Evolutionary conservation across 2,113 vertebrate genomes (phyloP).

Genomic region (Thinocorus orbignyianus): DNA sequence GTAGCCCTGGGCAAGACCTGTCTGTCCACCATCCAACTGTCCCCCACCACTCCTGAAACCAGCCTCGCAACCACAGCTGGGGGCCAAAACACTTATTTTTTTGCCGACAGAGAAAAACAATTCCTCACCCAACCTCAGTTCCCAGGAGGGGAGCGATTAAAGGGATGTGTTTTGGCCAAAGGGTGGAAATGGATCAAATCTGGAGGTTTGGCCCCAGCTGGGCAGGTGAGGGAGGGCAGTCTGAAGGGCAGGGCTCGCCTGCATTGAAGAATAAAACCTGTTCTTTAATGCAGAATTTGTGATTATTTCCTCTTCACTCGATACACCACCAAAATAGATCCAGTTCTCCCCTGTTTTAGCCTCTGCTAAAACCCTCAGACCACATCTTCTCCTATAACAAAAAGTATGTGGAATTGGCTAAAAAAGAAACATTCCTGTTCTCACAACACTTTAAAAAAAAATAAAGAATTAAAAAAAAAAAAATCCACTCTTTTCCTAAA

Average conservation of each 20-base stretch:
- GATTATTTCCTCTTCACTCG: constrained; percentile 46
- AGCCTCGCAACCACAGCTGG: background rate
- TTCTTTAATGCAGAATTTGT: background rate
- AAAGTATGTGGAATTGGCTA: constrained; percentile 70
- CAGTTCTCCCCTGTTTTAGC: constrained; percentile 66
- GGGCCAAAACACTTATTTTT: background rate
- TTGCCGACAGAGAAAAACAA: background rate
- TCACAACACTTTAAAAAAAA: constrained; percentile 49
- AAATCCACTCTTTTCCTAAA: constrained; percentile 21
- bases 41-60: background rate
- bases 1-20: background rate
- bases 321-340: constrained; percentile 49
- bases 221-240: background rate
- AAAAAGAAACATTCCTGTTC: constrained; percentile 66
- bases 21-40: background rate
- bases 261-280: too few relatives aligned
- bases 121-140: background rate
- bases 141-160: background rate
- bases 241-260: background rate
- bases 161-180: background rate
- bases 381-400: constrained; percentile 67
- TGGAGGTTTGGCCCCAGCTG: background rate
- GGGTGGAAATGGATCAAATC: background rate
- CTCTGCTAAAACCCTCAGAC: constrained; percentile 68
- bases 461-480: background rate